These are phyloP conservation scores for Aphelenchoides avenae DNA, from an alignment of 1,140 invertebrate species.

Conservation along the genomic window DNA sequence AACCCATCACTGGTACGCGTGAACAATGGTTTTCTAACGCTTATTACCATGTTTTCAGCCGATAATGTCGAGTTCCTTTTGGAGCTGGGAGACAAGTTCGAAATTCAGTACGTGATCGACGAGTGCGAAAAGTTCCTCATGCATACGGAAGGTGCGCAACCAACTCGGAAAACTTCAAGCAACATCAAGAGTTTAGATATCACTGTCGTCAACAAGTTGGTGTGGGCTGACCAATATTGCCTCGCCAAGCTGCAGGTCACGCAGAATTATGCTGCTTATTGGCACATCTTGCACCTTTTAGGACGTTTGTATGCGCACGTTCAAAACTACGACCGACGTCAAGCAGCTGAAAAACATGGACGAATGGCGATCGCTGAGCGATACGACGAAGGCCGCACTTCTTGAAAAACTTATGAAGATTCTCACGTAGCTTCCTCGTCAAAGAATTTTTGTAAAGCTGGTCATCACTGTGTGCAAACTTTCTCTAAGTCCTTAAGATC, in stretches of 20 bases:
- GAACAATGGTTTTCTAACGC: constrained; percentile 1
- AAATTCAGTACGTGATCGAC: constrained; percentile 51
- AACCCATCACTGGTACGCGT: constrained; percentile 35
- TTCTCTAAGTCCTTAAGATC: no score
- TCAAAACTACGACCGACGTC: constrained; percentile 35
- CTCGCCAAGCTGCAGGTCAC: constrained; percentile 45
- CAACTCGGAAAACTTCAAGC: no score
- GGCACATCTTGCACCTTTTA: constrained; percentile 21
- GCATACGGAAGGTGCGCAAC: constrained; percentile 40
- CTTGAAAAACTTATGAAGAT: constrained; percentile 49
- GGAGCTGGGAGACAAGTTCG: constrained; percentile 51
- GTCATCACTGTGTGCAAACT: no score
- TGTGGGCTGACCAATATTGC: constrained; percentile 51
- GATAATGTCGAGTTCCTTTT: constrained; percentile 53
- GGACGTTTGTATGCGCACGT: constrained; percentile 46
- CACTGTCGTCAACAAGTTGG: constrained; percentile 35
- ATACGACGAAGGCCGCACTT: constrained; percentile 45
- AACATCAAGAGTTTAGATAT: constrained; percentile 42
- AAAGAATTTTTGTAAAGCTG: no score
- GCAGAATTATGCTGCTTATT: constrained; percentile 8
- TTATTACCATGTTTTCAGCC: constrained; percentile 35
- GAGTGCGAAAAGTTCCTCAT: constrained; percentile 48
- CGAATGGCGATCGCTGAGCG: constrained; percentile 46
- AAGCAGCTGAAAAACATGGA: constrained; percentile 36
- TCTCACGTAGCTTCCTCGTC: background rate